Base-by-base conservation (phyloP, 2,888 invertebrate species). In the Gortyna flavago region DNA sequence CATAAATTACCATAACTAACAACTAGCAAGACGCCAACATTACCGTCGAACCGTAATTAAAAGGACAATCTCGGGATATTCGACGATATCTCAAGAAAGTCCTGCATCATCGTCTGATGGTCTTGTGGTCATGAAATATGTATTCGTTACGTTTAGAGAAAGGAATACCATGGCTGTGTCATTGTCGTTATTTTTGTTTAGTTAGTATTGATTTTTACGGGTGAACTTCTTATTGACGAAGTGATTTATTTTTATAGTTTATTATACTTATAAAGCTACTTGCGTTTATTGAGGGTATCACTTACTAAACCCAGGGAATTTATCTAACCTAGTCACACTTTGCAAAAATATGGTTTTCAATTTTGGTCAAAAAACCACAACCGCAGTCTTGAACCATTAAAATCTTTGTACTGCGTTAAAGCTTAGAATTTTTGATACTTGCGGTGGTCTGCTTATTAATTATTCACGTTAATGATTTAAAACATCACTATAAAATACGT, bases 91-190 rank as follows among this genome's bases (percentile, higher is more conserved):
- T 75, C 41, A 73, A 82, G 81, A 91, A 93, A 92, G 66, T 77
- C 83, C 88, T 73, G 61, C 76, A 81, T 94, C 93, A 93, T 92
- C 85, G 83, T 76, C 76, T 87, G 86, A 85, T 87, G 85, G 83
- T 81, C 79, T 73, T 44, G 65, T 69, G 77, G 84, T 93, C 93
- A 94, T 94, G 93, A 93, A 94, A 94, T 93, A 93, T 93, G 92
- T 91, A 94, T 95, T 91, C 72, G 71, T 85, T 85, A 74, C 84
- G 86, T 85, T 79, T 83, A 25, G 13, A 68, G 84, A 92, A 90
- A 89, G 73, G 80, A 89, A 29, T 88, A 81, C 90, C 90, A 90
- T 89, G 71, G 75, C 44, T 21, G 29, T 76, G 70, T 59, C 76
- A 66, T 69, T 85, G 80, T 85, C 67, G 70, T 79, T 71, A 77